phyloP scores from a whole-genome alignment of 1,140 invertebrate species.

The Caerostris darwini region DNA sequence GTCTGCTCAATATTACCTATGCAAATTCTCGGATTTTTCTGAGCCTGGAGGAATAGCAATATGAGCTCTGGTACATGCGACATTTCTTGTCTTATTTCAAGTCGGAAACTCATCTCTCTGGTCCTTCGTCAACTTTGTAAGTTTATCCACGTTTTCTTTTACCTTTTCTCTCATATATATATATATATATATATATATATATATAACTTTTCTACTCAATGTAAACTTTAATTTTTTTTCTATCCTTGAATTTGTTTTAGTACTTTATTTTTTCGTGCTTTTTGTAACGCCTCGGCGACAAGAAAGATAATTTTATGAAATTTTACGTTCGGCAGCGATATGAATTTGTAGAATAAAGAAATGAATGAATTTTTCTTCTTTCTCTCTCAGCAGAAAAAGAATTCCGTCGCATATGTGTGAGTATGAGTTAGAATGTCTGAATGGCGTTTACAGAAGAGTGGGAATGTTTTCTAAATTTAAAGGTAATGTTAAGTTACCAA shows the following conservation, averaged over 20 bases:
- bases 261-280: too few relatives aligned
- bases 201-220: not conserved
- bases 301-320: too few relatives aligned
- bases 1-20: too few relatives aligned
- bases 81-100: constrained; percentile 21
- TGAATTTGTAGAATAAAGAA: not conserved
- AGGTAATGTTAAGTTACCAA: too few relatives aligned
- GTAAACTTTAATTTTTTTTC: not conserved
- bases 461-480: not conserved
- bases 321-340: too few relatives aligned
- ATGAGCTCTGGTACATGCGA: constrained; percentile 21
- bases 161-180: not conserved
- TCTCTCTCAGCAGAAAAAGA: too few relatives aligned
- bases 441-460: not conserved
- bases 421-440: not conserved
- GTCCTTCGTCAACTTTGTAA: constrained; percentile 21
- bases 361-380: too few relatives aligned
- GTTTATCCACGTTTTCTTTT: constrained; percentile 28
- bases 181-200: too few relatives aligned
- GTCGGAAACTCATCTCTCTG: constrained; percentile 2
- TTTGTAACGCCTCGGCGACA: too few relatives aligned
- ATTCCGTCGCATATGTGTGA: not conserved
- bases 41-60: not conserved
- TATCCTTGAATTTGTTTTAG: too few relatives aligned
- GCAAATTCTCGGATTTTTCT: too few relatives aligned